Evolutionary conservation across 2,888 invertebrate species (phyloP).

Genomic region (Thereva nobilitata): DNA sequence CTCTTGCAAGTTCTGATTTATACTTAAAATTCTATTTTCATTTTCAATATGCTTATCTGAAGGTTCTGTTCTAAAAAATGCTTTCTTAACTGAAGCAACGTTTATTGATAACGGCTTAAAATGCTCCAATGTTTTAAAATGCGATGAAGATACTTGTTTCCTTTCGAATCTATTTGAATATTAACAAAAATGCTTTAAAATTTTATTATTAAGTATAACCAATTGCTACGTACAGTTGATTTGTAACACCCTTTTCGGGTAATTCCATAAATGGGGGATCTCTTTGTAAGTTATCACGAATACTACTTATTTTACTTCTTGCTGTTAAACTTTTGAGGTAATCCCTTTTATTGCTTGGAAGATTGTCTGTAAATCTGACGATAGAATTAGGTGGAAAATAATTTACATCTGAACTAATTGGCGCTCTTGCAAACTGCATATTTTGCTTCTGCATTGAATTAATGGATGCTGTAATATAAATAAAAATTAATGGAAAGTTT

Average conservation of each 20-base stretch:
- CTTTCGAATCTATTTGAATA: slow-evolving; percentile 51
- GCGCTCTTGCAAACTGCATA: slow-evolving; percentile 3
- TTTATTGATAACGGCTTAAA: slow-evolving; percentile 56
- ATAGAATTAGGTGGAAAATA: not conserved
- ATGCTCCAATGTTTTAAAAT: slow-evolving; percentile 55
- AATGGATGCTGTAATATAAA: not conserved
- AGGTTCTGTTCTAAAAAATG: slow-evolving; percentile 19
- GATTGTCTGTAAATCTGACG: slow-evolving; percentile 8
- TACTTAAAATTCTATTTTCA: slow-evolving; percentile 16
- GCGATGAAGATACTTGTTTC: slow-evolving; percentile 54
- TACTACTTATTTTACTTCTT: not conserved
- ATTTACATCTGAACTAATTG: not conserved
- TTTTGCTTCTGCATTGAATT: slow-evolving; percentile 7
- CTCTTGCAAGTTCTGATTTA: slow-evolving; percentile 10
- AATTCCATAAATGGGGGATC: slow-evolving; percentile 55
- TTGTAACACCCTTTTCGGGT: slow-evolving; percentile 56
- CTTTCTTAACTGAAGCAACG: slow-evolving; percentile 44
- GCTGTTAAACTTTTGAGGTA: not conserved
- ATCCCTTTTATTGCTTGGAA: slow-evolving; percentile 8
- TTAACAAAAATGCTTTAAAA: not conserved
- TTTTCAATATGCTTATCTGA: slow-evolving; percentile 39
- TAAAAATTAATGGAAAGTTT: not conserved
- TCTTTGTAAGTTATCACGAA: slow-evolving; percentile 50
- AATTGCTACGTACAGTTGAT: slow-evolving; percentile 53
- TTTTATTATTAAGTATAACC: not conserved